Conservation (phyloP, 2,797 vertebrate genomes). For the Petrocephalus schoutedeni region DNA sequence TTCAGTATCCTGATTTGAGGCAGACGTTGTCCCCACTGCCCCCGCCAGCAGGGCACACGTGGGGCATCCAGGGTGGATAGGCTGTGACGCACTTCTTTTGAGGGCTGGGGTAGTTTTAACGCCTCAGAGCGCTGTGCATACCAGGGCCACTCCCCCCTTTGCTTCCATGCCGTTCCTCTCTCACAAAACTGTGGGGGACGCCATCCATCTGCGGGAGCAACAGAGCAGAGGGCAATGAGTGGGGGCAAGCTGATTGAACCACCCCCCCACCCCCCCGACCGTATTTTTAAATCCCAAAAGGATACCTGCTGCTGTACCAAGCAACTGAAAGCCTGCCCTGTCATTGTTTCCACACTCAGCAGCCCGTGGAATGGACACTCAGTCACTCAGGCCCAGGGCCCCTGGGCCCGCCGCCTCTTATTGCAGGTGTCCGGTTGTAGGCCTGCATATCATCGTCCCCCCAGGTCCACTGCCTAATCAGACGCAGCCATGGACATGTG, state of each 20-base stretch:
- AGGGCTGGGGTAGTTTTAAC: neutral
- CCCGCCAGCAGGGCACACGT: neutral
- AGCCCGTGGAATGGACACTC: neutral
- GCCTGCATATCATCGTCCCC: no score
- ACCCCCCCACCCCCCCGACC: neutral
- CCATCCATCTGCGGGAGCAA: neutral
- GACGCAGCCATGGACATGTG: neutral
- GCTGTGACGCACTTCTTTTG: neutral
- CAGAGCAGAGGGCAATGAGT: neutral
- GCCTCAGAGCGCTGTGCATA: neutral
- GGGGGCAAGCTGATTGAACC: neutral
- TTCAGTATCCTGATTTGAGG: neutral
- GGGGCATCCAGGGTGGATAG: neutral
- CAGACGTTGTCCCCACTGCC: neutral
- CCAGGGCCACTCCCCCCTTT: neutral
- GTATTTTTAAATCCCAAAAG: slow-evolving; percentile 1
- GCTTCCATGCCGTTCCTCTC: neutral
- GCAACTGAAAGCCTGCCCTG: neutral
- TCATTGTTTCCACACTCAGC: neutral
- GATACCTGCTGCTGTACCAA: neutral
- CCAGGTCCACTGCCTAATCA: neutral
- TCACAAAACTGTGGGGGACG: neutral
- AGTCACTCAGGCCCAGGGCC: neutral
- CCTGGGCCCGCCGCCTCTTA: neutral
- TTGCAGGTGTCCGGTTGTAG: neutral